Percentiles rank a stretch among this genome's conserved stretches.
These are phyloP conservation scores for Diloba caeruleocephala DNA, from an alignment of 2,888 invertebrate genomes.

Conservation along the genomic window DNA sequence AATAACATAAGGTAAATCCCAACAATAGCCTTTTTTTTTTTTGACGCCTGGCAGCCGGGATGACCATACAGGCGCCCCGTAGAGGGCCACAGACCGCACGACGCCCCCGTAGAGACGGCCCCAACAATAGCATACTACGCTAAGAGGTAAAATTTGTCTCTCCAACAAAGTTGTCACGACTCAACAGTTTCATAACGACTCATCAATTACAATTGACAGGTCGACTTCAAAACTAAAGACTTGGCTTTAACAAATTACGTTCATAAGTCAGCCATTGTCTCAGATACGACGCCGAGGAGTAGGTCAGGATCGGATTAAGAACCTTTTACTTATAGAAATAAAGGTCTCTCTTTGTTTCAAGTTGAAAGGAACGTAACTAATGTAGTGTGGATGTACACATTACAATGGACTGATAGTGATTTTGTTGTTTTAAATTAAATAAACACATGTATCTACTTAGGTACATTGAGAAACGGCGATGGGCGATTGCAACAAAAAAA, in stretches of 20 bases:
- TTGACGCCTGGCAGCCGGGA: too few relatives aligned
- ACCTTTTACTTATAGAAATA: conserved; percentile 29
- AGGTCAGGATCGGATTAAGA: conserved; percentile 39
- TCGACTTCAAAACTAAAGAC: conserved; percentile 40
- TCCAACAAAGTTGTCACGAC: conserved; percentile 17
- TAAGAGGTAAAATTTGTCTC: conserved; percentile 9
- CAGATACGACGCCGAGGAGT: conserved; percentile 13
- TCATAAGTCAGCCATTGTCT: conserved; percentile 55
- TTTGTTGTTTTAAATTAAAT: not conserved
- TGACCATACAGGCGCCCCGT: too few relatives aligned
- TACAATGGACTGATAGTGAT: not conserved
- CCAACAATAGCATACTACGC: conserved; percentile 6
- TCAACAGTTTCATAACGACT: conserved; percentile 25
- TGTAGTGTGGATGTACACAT: not conserved
- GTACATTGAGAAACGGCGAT: too few relatives aligned
- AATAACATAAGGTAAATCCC: too few relatives aligned
- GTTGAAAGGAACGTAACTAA: conserved; percentile 9
- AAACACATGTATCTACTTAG: too few relatives aligned
- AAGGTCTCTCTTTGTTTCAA: conserved; percentile 30
- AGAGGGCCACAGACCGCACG: too few relatives aligned
- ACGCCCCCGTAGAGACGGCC: too few relatives aligned
- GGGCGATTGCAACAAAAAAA: too few relatives aligned
- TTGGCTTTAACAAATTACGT: conserved; percentile 46
- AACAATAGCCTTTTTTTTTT: too few relatives aligned
- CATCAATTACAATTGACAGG: conserved; percentile 52